Evolutionary conservation across 2,888 invertebrate genomes (phyloP), one percentile per base, ranked within the genome.

Genomic region (Brenthis ino): DNA sequence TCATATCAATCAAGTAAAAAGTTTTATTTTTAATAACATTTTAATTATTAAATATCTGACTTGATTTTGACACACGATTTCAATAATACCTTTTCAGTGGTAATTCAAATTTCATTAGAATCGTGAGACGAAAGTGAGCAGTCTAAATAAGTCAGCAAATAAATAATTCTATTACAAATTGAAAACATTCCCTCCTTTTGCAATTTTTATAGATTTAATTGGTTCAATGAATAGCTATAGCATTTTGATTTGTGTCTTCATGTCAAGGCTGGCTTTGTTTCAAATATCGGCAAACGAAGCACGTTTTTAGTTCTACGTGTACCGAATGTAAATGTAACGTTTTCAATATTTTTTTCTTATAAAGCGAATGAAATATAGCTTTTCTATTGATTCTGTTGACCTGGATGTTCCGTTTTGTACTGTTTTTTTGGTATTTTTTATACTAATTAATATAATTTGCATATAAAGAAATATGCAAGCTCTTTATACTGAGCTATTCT

Each of bases 231-330:
- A 70, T 75, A 68, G 71, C 80, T 79, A 70, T 75, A 68, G 71
- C 80, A 79, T 81, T 84, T 85, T 89, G 89, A 90, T 89, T 88
- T 88, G 85, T 86, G 85, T 82, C 85, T 86, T 81, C 85, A 84
- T 86, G 87, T 87, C 85, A 87, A 84, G 81, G 76, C 78, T 82
- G 81, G 84, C 81, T 85, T 88, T 88, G 89, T 89, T 89, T 88
- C 85, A 83, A 85, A 85, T 88, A 86, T 88, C 82, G 81, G 83
- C 75, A 89, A 82, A 84, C 88, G 79, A 78, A 77, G 81, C 89
- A 89, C 91, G 91, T 87, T 71, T 80, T 80, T 77, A 82, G 79
- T 76, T 77, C 72, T 76, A 81, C 87, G 89, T 85, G 89, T 81
- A 77, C 77, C 70, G 88, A 87, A 89, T 89, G 80, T 77, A 80